phyloP scores from a whole-genome alignment of 2,797 vertebrate genomes.

The Apogon hyalosoma region DNA sequence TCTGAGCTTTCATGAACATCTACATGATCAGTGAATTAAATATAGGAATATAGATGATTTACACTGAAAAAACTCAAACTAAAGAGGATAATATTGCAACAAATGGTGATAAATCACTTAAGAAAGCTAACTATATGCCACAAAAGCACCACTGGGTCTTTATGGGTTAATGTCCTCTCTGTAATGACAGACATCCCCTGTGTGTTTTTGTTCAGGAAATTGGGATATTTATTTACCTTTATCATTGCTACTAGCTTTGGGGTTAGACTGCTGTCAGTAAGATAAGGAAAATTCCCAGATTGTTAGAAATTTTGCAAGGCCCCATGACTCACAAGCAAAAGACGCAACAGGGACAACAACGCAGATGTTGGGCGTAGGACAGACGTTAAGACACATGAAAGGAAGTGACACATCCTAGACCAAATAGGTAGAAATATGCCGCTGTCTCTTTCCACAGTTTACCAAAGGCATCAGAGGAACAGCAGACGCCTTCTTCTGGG shows the following conservation, averaged over 20 bases:
- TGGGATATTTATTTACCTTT: background rate
- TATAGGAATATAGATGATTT: too few species aligned
- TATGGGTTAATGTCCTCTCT: slow-evolving; percentile 1
- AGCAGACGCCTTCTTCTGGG: slow-evolving; percentile 54
- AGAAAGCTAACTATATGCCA: too few species aligned
- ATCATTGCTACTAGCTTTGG: background rate
- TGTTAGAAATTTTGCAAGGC: slow-evolving; percentile 44
- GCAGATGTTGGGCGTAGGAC: slow-evolving; percentile 42
- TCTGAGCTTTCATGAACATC: too few species aligned
- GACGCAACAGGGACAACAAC: slow-evolving; percentile 21
- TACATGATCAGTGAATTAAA: too few species aligned
- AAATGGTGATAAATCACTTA: too few species aligned
- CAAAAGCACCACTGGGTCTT: too few species aligned
- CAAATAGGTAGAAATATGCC: slow-evolving; percentile 36
- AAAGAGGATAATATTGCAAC: too few species aligned
- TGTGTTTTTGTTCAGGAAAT: background rate
- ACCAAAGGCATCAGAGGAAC: slow-evolving; percentile 47
- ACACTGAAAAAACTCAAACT: too few species aligned
- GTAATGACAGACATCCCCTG: background rate
- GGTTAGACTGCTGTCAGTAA: background rate
- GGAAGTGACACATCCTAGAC: slow-evolving; percentile 74
- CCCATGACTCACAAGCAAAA: slow-evolving; percentile 44
- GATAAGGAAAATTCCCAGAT: slow-evolving; percentile 50
- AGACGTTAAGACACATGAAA: slow-evolving; percentile 38
- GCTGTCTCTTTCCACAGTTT: slow-evolving; percentile 39